phyloP scores from a whole-genome alignment of 53 echinoderm and acorn worm genomes.

The Henricia sp. region DNA sequence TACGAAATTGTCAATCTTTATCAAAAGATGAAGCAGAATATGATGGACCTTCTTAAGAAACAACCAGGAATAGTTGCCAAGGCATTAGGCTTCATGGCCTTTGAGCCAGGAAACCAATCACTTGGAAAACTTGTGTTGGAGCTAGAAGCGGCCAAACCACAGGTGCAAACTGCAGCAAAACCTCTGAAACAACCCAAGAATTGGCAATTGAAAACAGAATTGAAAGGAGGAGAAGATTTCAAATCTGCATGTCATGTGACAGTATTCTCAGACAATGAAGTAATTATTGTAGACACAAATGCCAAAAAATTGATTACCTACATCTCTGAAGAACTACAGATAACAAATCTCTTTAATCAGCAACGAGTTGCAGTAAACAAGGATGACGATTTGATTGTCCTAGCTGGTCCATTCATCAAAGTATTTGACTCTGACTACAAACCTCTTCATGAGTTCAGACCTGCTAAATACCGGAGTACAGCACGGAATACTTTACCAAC shows the following conservation, averaged over 20 bases:
- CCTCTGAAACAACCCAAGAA: neutral
- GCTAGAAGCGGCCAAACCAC: neutral
- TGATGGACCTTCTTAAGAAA: neutral
- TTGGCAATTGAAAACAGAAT: neutral
- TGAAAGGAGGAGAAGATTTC: neutral
- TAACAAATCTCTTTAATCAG: neutral
- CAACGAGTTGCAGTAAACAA: neutral
- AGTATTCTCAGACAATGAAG: neutral
- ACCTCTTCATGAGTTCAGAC: neutral
- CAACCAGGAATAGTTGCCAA: neutral
- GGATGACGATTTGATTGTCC: constrained; percentile 1
- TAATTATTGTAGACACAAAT: neutral
- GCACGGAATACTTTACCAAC: too few relatives aligned
- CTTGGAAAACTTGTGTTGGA: constrained; percentile 2
- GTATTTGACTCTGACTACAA: neutral
- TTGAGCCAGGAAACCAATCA: neutral
- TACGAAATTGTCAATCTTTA: constrained; percentile 26
- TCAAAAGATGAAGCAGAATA: constrained; percentile 2
- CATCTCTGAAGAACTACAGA: neutral
- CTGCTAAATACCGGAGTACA: neutral
- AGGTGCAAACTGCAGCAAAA: neutral
- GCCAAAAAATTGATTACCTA: neutral
- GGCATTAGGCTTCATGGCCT: neutral
- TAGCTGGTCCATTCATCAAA: neutral
- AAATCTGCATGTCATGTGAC: neutral